phyloP scores from a whole-genome alignment of 2,888 invertebrate genomes.

The Nipponacmea schrenckii region DNA sequence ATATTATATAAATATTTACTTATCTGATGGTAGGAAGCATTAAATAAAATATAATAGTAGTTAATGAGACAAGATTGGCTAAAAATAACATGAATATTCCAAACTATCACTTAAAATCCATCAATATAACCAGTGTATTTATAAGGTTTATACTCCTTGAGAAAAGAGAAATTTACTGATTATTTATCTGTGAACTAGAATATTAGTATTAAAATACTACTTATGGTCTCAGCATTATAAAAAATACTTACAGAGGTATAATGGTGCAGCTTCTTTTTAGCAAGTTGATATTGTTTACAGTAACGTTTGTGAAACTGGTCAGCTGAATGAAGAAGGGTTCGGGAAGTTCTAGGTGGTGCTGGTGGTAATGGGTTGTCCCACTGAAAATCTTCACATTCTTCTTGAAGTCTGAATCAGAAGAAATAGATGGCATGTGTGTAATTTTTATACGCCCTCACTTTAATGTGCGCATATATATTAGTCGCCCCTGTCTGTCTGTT shows the following conservation, averaged over 20 bases:
- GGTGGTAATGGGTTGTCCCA: not conserved
- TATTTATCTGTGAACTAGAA: not conserved
- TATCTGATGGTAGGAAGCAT: not conserved
- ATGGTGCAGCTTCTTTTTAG: not conserved
- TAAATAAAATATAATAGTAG: not conserved
- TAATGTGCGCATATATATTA: too few relatives aligned
- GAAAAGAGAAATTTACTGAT: not conserved
- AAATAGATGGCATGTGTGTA: too few relatives aligned
- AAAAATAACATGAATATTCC: too few relatives aligned
- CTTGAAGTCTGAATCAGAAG: not conserved
- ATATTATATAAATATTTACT: slow-evolving; percentile 5
- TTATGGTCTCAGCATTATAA: not conserved
- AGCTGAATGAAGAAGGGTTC: not conserved
- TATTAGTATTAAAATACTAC: not conserved
- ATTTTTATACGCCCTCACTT: too few relatives aligned
- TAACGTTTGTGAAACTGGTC: not conserved
- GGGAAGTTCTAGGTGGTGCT: not conserved
- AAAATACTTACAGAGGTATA: not conserved
- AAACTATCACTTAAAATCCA: too few relatives aligned
- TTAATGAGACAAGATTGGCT: not conserved
- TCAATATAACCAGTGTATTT: too few relatives aligned
- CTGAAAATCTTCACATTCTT: not conserved
- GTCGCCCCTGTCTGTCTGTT: too few relatives aligned
- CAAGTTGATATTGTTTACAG: not conserved
- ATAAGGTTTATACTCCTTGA: too few relatives aligned